Evolutionary conservation across 2,113 vertebrate genomes (phyloP).

Genomic region (Atherinomorus stipes): DNA sequence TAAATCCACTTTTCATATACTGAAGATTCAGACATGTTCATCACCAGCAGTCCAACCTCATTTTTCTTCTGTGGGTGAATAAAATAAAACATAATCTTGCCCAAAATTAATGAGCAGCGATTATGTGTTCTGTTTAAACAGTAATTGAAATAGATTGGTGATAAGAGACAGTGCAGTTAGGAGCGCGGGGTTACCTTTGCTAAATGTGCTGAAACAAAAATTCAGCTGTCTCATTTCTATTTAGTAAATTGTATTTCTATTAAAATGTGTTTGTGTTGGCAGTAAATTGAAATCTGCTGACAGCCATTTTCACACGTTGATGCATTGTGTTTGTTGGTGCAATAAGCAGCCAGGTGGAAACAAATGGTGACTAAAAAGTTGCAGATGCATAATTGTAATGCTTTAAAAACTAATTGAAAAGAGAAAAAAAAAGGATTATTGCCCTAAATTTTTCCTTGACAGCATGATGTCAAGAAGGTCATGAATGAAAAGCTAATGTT

Average conservation of each 20-base stretch:
- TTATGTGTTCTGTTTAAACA: too few species aligned
- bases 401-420: slow-evolving; percentile 14
- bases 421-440: slow-evolving; percentile 13
- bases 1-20: not conserved
- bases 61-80: not conserved
- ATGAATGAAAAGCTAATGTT: slow-evolving; percentile 50
- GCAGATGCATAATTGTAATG: not conserved
- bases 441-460: slow-evolving; percentile 33
- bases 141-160: too few species aligned
- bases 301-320: not conserved
- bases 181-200: not conserved
- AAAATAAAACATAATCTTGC: not conserved
- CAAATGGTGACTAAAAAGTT: not conserved
- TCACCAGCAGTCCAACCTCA: too few species aligned
- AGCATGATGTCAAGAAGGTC: slow-evolving; percentile 62
- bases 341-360: not conserved
- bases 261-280: not conserved
- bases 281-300: not conserved
- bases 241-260: not conserved
- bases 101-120: too few species aligned
- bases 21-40: too few species aligned
- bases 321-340: not conserved
- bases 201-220: not conserved
- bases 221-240: not conserved
- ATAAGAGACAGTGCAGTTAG: too few species aligned